A percentile compares a stretch with the other conserved stretches of the same genome.
Evolutionary conservation across 1,140 invertebrate species (phyloP).

Genomic region (Hylaeus anthracinus): DNA sequence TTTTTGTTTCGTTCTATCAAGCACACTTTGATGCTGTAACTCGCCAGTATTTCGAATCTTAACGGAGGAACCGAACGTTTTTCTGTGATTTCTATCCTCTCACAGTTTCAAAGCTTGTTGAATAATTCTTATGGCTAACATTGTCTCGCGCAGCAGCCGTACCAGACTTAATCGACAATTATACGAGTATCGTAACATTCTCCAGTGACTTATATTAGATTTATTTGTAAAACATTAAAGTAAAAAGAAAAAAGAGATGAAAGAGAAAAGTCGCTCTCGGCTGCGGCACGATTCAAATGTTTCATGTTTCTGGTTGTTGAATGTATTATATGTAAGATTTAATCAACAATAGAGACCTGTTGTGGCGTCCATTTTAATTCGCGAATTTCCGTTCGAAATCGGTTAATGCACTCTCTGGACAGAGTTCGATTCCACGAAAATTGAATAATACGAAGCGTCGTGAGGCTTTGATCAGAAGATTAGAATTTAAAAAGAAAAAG

Average conservation of each 20-base stretch:
- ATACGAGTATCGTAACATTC: conserved; percentile 22
- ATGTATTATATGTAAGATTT: conserved; percentile 64
- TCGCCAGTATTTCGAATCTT: conserved; percentile 7
- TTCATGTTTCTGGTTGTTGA: conserved; percentile 69
- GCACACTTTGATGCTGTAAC: neutral
- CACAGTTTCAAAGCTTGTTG: conserved; percentile 49
- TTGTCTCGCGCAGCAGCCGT: conserved; percentile 55
- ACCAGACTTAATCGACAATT: neutral
- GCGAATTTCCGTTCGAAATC: conserved; percentile 27
- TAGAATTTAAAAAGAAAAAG: neutral
- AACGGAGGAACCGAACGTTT: conserved; percentile 40
- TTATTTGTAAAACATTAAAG: neutral
- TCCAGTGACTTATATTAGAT: conserved; percentile 43
- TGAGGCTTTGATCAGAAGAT: neutral
- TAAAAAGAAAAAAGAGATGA: neutral
- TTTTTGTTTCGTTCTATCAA: conserved; percentile 27
- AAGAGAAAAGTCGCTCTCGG: conserved; percentile 31
- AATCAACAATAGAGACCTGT: conserved; percentile 59
- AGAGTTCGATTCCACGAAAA: neutral
- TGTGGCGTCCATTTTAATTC: conserved; percentile 25
- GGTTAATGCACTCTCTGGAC: conserved; percentile 7
- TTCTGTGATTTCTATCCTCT: conserved; percentile 62
- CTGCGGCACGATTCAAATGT: conserved; percentile 65
- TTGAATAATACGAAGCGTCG: neutral
- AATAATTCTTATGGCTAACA: conserved; percentile 44